Base-by-base conservation (phyloP, 2,113 vertebrate species). In the Actenoides hombroni region DNA sequence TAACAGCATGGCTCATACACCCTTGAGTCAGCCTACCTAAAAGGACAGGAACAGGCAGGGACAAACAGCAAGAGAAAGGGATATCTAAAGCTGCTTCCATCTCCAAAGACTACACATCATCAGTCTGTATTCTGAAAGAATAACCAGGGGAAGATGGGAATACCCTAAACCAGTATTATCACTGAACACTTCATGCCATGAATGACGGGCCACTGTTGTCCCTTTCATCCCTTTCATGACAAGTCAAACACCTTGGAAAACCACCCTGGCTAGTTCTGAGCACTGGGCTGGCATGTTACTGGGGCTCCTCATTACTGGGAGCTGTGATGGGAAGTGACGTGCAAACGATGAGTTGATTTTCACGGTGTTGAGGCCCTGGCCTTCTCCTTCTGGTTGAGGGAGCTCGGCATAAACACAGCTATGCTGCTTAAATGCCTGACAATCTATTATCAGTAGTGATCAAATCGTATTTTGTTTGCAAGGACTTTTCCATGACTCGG, bases 331-430 rank as follows among this genome's bases (percentile, higher is more conserved):
- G 87, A 88, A 94, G 13, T 5, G 31, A 93, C 0, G 56, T 2
- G 5, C n/a, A 17, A 86, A 92, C 0, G 17, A 81, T 49, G 90
- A 92, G 92, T 24, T 86, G 92, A 92, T 94, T 95, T 81, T 78
- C 91, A 75, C 29, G 5, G 80, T 59, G 4, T 13, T 7, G 10
- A 73, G 44, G 24, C 76, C 96, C n/a, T n/a, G n/a, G n/a, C 67
- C 78, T 75, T n/a, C 77, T 96, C 86, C 81, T 90, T 33, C 76
- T 87, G 92, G 44, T 74, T 70, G 90, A 77, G 77, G 60, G 88
- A 73, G 59, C 54, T 87, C 2, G 0, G 78, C 67, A 77, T 8
- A 46, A 92, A 88, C 83, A 69, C 2, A 39, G 35, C 7, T 8
- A 12, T 2, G 21, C 7, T 24, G 13, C 57, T 81, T n/a, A n/a